Evolutionary conservation across 2,113 vertebrate species (phyloP), one percentile per base, ranked within the genome.

Genomic region (Mohoua ochrocephala): DNA sequence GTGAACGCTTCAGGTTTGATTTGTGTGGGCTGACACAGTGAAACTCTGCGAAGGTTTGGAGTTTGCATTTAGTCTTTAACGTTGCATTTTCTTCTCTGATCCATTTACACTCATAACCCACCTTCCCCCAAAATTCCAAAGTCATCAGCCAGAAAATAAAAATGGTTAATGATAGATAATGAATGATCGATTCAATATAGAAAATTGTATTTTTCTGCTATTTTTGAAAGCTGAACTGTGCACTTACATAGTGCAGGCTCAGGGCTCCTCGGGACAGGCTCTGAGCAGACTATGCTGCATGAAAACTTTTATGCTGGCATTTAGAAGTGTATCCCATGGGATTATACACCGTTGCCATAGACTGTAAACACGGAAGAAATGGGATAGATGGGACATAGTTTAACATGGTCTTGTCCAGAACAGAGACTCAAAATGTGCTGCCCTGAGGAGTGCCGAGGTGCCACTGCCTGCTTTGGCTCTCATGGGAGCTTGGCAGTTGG

Each of bases 171-270:
- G 15, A 21, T 14, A 41, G 53, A 49, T 61, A 70, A 70, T 31
- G 31, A 73, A 80, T 11, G 13, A 28, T 19, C 24, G 26, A 35
- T 54, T 61, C 31, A 54, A 14, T 20, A 4, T 4, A 63, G 54
- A 69, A 54, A 49, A 24, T 33, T 2, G 2, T 76, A 6, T 10
- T 35, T 85, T 82, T 42, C 28, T 68, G 50, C 57, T 76, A 0
- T 37, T 83, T 91, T 49, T 89, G 45, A 84, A 84, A 84, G 52
- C 61, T 22, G 7, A 41, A 63, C 41, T 56, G 11, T 77, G 17
- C 23, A 16, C 5, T 44, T 61, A 11, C 0, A 6, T 11, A 8
- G 2, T 26, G 20, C 15, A 64, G 33, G n/a, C n/a, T 44, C 10
- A 19, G 47, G 22, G 14, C 30, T 92, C 7, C 30, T 74, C 31